Percentiles rank a stretch among this genome's conserved stretches.
Evolutionary conservation across 1,140 invertebrate species (phyloP).

Genomic region (Camponotus pennsylvanicus): DNA sequence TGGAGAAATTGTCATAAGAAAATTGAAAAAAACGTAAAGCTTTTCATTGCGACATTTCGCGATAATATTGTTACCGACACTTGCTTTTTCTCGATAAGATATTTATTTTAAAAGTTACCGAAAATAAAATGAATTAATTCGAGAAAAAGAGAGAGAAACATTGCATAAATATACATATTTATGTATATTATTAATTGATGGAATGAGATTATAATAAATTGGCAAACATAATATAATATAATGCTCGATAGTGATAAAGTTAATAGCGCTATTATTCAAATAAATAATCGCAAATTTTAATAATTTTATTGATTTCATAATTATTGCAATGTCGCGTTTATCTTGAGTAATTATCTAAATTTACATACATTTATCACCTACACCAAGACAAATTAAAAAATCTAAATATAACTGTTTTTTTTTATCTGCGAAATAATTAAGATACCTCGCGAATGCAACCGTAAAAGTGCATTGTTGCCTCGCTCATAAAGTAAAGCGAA

Average conservation of each 20-base stretch:
- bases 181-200: background rate
- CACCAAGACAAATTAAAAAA: too few relatives aligned
- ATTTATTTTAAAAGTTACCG: background rate
- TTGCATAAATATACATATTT: constrained; percentile 20
- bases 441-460: background rate
- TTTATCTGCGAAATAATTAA: background rate
- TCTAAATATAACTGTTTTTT: too few relatives aligned
- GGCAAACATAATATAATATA: background rate
- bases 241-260: background rate
- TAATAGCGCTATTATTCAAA: background rate
- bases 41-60: background rate
- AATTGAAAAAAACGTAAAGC: background rate
- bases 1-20: background rate
- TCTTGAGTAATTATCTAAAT: background rate
- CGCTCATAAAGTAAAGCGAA: background rate
- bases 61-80: background rate
- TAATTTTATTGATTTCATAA: background rate
- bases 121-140: background rate
- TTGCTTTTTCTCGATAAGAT: background rate
- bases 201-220: background rate
- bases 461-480: background rate
- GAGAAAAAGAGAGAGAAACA: background rate
- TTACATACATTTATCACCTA: too few relatives aligned
- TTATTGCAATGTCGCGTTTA: background rate
- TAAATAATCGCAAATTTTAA: constrained; percentile 10